These are phyloP conservation scores for Clupea harengus DNA, from an alignment of 2,113 vertebrate species.

Conservation along the genomic window DNA sequence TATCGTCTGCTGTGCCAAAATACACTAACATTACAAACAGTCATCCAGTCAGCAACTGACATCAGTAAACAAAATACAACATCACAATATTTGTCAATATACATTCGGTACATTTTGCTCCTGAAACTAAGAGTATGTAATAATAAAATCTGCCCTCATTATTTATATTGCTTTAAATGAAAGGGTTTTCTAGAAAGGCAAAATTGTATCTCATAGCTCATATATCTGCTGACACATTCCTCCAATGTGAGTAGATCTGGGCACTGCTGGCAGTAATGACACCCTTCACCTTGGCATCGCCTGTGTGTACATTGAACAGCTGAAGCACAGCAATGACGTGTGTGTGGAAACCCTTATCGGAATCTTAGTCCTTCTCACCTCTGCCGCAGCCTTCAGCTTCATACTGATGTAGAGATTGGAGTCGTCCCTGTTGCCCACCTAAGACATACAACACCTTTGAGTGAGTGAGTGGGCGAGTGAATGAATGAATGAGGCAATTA, in stretches of 20 bases:
- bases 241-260: background rate
- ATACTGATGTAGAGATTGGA: conserved; percentile 94
- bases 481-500: background rate
- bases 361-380: conserved; percentile 68
- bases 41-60: background rate
- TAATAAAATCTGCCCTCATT: background rate
- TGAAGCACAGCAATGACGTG: background rate
- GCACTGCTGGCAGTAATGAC: background rate
- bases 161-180: background rate
- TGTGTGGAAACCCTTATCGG: background rate
- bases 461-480: background rate
- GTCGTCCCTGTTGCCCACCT: conserved; percentile 93
- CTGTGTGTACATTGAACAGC: background rate
- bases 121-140: background rate
- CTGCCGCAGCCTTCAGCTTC: conserved; percentile 92
- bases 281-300: background rate
- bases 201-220: background rate
- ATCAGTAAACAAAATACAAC: background rate
- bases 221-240: background rate
- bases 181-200: background rate
- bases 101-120: background rate
- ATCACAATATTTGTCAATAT: background rate
- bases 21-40: background rate
- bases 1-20: background rate
- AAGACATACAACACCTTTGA: conserved; percentile 38